These are phyloP conservation scores for Diprion similis DNA, from an alignment of 1,140 invertebrate species.

Conservation along the genomic window DNA sequence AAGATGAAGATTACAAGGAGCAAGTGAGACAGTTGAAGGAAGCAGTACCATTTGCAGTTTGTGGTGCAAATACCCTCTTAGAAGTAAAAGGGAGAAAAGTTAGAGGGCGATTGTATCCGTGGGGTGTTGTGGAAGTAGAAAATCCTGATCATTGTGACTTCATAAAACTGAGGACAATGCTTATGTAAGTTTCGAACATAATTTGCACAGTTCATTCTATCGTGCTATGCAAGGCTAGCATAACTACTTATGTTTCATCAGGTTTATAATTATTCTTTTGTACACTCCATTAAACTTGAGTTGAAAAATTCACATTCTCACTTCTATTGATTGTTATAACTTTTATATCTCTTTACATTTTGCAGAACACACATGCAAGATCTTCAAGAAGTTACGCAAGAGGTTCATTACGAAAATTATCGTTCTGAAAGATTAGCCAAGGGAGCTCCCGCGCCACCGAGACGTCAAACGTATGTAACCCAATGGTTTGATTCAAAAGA, in stretches of 20 bases:
- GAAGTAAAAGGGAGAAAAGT: slow-evolving; percentile 91
- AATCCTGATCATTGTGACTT: slow-evolving; percentile 99
- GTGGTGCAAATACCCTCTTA: slow-evolving; percentile 91
- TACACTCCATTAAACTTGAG: background rate
- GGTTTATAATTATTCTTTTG: too few species aligned
- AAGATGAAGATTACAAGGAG: slow-evolving; percentile 94
- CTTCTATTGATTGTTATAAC: slow-evolving; percentile 1
- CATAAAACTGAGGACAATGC: slow-evolving; percentile 95
- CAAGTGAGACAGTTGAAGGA: slow-evolving; percentile 92
- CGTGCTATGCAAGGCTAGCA: background rate
- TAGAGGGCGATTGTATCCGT: slow-evolving; percentile 93
- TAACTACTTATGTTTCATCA: background rate
- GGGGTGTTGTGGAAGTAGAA: slow-evolving; percentile 99
- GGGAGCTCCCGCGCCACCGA: slow-evolving; percentile 74
- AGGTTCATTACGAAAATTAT: slow-evolving; percentile 98
- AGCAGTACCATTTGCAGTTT: slow-evolving; percentile 98
- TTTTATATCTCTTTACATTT: slow-evolving; percentile 24
- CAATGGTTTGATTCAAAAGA: background rate
- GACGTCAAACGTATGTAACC: slow-evolving; percentile 71
- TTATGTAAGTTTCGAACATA: slow-evolving; percentile 73
- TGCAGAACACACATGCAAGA: slow-evolving; percentile 95
- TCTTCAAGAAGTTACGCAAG: slow-evolving; percentile 93
- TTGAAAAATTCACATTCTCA: slow-evolving; percentile 12
- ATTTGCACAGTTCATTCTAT: background rate
- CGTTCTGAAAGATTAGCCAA: slow-evolving; percentile 85